A percentile compares a stretch with the other conserved stretches of the same genome.
These are phyloP conservation scores for Saguinus midas DNA, from an alignment of 2,113 vertebrate genomes.

Conservation along the genomic window DNA sequence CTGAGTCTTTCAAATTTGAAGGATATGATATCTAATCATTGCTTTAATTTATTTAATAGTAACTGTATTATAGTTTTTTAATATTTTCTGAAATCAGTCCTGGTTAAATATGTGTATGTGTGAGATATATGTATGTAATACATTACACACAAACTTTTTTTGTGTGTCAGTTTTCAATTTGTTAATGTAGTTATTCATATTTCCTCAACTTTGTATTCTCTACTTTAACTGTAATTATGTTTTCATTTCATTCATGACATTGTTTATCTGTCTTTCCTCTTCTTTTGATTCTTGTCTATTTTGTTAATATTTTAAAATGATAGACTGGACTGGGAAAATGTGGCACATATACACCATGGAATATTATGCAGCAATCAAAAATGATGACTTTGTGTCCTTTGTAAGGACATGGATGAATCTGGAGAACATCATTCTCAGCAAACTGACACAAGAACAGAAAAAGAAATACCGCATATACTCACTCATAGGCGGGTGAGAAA, in stretches of 20 bases:
- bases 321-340: no score
- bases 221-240: not conserved
- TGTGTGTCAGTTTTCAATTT: not conserved
- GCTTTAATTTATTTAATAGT: not conserved
- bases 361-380: no score
- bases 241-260: not conserved
- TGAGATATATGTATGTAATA: not conserved
- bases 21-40: not conserved
- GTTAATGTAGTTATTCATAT: not conserved
- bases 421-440: no score
- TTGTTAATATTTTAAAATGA: not conserved
- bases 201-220: not conserved
- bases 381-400: no score
- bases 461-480: no score
- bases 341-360: no score
- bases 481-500: no score
- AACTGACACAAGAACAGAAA: no score
- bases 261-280: not conserved
- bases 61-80: not conserved
- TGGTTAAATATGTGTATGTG: not conserved
- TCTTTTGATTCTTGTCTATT: not conserved
- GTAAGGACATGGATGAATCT: no score
- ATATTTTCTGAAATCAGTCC: not conserved
- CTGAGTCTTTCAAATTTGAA: not conserved
- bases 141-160: not conserved